A percentile compares a stretch with the other conserved stretches of the same genome.
Conservation (phyloP, 2,888 invertebrate species). For the Biston stratarius region DNA sequence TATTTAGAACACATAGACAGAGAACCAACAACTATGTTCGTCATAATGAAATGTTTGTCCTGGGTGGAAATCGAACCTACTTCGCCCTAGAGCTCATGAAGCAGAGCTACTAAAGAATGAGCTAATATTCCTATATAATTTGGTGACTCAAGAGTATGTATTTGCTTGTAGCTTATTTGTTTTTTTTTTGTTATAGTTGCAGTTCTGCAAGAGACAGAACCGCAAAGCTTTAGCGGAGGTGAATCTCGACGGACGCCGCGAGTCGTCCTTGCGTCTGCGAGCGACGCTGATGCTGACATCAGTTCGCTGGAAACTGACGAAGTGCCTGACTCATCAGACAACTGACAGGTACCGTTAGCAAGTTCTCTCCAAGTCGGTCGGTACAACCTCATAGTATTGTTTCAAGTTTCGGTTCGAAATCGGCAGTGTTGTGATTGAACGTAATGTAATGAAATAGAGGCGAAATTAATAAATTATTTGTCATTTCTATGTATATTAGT, state of each 20-base stretch:
- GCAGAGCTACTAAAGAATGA: too few species aligned
- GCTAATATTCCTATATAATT: not conserved
- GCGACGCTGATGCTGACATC: slow-evolving; percentile 75
- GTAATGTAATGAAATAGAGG: slow-evolving; percentile 36
- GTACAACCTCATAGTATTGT: slow-evolving; percentile 23
- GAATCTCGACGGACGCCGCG: slow-evolving; percentile 29
- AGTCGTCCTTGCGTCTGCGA: slow-evolving; percentile 44
- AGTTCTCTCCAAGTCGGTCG: not conserved
- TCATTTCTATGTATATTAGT: slow-evolving; percentile 4
- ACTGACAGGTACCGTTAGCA: slow-evolving; percentile 45
- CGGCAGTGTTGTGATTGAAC: slow-evolving; percentile 44
- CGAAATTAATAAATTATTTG: slow-evolving; percentile 44
- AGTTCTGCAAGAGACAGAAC: slow-evolving; percentile 13
- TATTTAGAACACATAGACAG: too few species aligned
- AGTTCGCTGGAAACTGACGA: slow-evolving; percentile 78
- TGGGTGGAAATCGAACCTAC: too few species aligned
- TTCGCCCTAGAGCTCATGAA: too few species aligned
- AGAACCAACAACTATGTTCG: too few species aligned
- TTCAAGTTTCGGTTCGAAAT: slow-evolving; percentile 45
- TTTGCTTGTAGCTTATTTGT: too few species aligned
- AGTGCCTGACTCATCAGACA: slow-evolving; percentile 67
- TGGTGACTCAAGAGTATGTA: not conserved
- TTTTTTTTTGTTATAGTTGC: slow-evolving; percentile 1
- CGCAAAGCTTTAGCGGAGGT: slow-evolving; percentile 32
- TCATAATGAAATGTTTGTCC: too few species aligned